phyloP scores from a whole-genome alignment of 2,113 vertebrate species.

The Ctenomys sociabilis region DNA sequence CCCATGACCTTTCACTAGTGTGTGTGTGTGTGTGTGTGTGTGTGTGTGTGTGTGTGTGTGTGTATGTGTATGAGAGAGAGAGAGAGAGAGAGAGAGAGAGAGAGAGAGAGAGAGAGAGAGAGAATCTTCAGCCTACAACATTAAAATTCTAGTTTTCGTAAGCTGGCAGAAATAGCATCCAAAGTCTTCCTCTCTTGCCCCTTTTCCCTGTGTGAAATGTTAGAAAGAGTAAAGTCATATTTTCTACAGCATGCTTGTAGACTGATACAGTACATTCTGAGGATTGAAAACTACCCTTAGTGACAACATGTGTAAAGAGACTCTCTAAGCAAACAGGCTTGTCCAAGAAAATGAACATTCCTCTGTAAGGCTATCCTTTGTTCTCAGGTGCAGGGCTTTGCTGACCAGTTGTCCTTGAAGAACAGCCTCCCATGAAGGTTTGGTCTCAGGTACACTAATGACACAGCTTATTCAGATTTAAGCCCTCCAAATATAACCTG shows the following conservation, averaged over 20 bases:
- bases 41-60: too few relatives aligned
- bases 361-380: neutral
- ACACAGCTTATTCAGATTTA: neutral
- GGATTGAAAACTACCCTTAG: too few relatives aligned
- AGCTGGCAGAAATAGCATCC: slow-evolving; percentile 20
- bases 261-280: too few relatives aligned
- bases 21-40: neutral
- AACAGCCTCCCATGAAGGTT: neutral
- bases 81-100: too few relatives aligned
- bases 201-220: neutral
- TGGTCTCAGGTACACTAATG: neutral
- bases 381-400: neutral
- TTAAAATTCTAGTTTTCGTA: slow-evolving; percentile 37
- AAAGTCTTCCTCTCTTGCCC: neutral
- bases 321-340: neutral
- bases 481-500: neutral
- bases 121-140: neutral
- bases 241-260: too few relatives aligned
- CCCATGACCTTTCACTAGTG: neutral
- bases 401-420: too few relatives aligned
- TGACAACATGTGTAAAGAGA: neutral
- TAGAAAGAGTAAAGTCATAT: slow-evolving; percentile 41
- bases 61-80: too few relatives aligned
- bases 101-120: too few relatives aligned
- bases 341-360: fast-evolving